phyloP scores from a whole-genome alignment of 2,113 vertebrate genomes.

The Pluvialis apricaria region DNA sequence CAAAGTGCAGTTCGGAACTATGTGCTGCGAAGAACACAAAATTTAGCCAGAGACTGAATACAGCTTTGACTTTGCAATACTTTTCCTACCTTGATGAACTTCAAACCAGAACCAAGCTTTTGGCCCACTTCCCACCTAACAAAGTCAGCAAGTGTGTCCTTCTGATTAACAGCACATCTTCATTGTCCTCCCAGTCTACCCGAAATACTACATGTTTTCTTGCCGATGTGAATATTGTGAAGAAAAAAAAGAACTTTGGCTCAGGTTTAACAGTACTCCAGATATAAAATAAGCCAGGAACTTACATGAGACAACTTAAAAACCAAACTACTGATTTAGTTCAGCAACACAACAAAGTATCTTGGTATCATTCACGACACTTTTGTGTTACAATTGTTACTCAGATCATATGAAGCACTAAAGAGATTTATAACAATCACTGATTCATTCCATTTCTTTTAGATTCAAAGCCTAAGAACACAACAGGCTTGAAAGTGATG shows the following conservation, averaged over 20 bases:
- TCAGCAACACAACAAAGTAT: neutral
- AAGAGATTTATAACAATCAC: neutral
- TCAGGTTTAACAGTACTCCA: neutral
- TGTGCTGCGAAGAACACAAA: neutral
- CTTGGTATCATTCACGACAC: neutral
- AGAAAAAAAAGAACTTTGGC: neutral
- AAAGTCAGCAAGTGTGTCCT: neutral
- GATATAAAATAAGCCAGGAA: neutral
- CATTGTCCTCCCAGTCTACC: neutral
- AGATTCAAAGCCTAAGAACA: neutral
- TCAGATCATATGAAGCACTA: neutral
- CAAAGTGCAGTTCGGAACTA: neutral
- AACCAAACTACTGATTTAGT: neutral
- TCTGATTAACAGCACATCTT: neutral
- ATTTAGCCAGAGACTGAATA: neutral
- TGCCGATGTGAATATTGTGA: neutral
- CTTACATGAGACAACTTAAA: neutral
- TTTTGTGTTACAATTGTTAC: neutral
- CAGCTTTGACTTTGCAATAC: neutral
- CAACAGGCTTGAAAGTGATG: neutral
- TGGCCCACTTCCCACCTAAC: neutral
- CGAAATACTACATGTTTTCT: neutral
- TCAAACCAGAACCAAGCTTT: neutral
- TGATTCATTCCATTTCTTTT: neutral
- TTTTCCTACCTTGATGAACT: neutral